These are phyloP conservation scores for Sarcophaga carnaria DNA, from an alignment of 2,888 invertebrate species.

Conservation along the genomic window DNA sequence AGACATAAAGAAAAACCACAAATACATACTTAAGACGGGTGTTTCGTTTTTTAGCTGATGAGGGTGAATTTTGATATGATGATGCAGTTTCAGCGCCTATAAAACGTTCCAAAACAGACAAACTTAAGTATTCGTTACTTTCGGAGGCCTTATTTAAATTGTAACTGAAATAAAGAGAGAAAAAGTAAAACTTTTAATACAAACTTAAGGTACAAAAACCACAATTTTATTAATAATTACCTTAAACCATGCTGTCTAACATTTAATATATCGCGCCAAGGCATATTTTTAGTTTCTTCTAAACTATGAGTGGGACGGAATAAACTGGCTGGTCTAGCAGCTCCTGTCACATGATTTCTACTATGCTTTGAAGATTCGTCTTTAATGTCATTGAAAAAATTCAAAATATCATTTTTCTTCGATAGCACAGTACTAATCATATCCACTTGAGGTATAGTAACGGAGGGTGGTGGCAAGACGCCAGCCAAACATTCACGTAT, in stretches of 20 bases:
- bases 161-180: conserved; percentile 82
- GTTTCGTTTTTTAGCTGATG: conserved; percentile 86
- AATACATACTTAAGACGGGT: conserved; percentile 83
- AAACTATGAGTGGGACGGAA: conserved; percentile 78
- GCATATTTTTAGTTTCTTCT: conserved; percentile 76
- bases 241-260: conserved; percentile 88
- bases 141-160: conserved; percentile 88
- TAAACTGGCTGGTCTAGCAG: conserved; percentile 67
- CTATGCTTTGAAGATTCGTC: conserved; percentile 19
- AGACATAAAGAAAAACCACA: not conserved
- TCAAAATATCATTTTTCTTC: conserved; percentile 83
- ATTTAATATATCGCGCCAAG: conserved; percentile 85
- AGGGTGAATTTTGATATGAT: conserved; percentile 81
- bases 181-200: too few relatives aligned
- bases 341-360: not conserved
- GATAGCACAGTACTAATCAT: conserved; percentile 85
- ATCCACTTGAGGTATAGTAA: conserved; percentile 87
- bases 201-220: not conserved
- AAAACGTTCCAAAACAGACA: conserved; percentile 87
- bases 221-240: conserved; percentile 81
- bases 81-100: conserved; percentile 90
- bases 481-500: conserved; percentile 86
- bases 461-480: conserved; percentile 88
- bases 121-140: conserved; percentile 86
- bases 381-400: conserved; percentile 71